Evolutionary conservation across 2,797 vertebrate genomes (phyloP).

Genomic region (Arremon aurantiirostris): DNA sequence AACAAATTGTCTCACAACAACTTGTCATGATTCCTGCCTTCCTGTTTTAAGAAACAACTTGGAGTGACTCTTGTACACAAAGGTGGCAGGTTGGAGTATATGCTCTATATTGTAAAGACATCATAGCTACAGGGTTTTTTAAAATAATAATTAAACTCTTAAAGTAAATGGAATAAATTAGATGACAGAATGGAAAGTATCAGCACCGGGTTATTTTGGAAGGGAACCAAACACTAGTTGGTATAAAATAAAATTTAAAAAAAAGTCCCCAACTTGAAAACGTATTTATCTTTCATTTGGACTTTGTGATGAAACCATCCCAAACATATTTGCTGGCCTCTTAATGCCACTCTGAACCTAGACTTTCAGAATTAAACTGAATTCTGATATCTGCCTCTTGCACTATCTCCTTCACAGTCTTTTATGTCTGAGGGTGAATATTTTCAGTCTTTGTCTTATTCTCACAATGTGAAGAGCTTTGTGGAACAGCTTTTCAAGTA

Average conservation of each 20-base stretch:
- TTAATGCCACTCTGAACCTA: not conserved
- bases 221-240: not conserved
- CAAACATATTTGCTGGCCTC: not conserved
- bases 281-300: not conserved
- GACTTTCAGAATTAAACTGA: not conserved
- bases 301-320: not conserved
- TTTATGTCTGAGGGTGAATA: not conserved
- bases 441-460: not conserved
- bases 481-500: slow-evolving; percentile 42
- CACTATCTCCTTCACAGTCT: not conserved
- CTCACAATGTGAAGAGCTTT: not conserved
- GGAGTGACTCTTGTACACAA: not conserved
- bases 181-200: not conserved
- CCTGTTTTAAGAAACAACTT: fast-evolving
- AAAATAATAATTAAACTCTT: not conserved
- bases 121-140: fast-evolving
- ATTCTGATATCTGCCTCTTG: not conserved
- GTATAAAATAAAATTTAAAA: fast-evolving
- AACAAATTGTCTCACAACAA: not conserved
- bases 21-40: not conserved
- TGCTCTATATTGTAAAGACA: not conserved
- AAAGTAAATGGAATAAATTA: not conserved
- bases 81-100: not conserved
- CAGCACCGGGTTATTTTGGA: not conserved
- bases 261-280: not conserved